phyloP scores from a whole-genome alignment of 2,797 vertebrate species.

The Centropyge bicolor region DNA sequence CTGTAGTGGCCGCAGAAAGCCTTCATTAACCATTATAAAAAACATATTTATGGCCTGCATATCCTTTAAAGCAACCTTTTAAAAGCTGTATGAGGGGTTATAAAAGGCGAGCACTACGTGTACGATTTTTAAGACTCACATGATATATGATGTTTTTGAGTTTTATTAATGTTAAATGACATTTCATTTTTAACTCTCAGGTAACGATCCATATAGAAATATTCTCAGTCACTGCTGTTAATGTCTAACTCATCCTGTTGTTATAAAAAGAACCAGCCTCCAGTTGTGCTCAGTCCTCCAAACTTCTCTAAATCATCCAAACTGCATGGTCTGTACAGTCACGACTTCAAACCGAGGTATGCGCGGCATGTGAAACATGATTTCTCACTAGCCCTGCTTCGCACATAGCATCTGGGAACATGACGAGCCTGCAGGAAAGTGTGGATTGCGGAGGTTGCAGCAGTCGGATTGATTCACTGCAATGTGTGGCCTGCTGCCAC shows the following conservation, averaged over 20 bases:
- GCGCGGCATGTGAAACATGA: constrained; percentile 44
- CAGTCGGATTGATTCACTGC: constrained; percentile 78
- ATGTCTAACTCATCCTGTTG: constrained; percentile 5
- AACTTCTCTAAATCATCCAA: constrained; percentile 27
- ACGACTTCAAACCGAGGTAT: constrained; percentile 51
- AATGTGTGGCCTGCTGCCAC: constrained; percentile 77
- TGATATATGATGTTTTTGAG: constrained; percentile 20
- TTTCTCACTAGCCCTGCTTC: constrained; percentile 61
- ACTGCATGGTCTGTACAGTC: constrained; percentile 1
- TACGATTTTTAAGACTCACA: constrained; percentile 12
- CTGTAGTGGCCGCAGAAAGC: constrained; percentile 51
- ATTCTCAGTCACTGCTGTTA: not conserved
- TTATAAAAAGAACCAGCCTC: not conserved
- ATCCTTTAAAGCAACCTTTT: constrained; percentile 55
- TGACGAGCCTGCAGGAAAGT: constrained; percentile 70
- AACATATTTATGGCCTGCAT: constrained; percentile 58
- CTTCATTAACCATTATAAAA: constrained; percentile 61
- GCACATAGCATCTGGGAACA: constrained; percentile 75
- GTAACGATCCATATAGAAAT: not conserved
- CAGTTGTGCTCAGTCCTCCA: not conserved
- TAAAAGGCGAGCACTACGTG: constrained; percentile 12
- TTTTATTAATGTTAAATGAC: not conserved
- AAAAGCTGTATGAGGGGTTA: constrained; percentile 28
- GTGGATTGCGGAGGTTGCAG: constrained; percentile 75
- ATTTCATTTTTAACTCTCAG: not conserved